Evolutionary conservation across 2,797 vertebrate species (phyloP).

Genomic region (Megaceryle alcyon): DNA sequence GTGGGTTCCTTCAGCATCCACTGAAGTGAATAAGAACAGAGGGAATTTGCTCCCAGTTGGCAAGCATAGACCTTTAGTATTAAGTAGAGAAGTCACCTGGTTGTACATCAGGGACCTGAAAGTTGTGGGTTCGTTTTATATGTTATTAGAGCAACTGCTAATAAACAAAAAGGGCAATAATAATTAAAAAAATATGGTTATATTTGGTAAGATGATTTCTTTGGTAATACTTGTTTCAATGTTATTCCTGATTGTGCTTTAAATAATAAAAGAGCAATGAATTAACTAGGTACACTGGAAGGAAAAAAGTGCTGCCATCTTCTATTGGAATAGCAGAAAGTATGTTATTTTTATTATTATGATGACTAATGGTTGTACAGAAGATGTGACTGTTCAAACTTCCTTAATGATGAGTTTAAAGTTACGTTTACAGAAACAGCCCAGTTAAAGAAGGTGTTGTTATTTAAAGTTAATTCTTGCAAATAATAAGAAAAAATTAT

Average conservation of each 20-base stretch:
- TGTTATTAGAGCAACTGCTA: background rate
- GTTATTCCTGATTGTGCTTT: slow-evolving; percentile 8
- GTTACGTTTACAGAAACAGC: background rate
- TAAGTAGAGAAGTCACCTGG: background rate
- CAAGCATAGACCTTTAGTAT: background rate
- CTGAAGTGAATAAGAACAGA: background rate
- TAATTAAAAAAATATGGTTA: background rate
- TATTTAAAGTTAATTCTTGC: slow-evolving; percentile 33
- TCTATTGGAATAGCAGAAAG: background rate
- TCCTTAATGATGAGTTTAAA: background rate
- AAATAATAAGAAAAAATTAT: slow-evolving; percentile 33
- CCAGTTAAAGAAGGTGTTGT: background rate
- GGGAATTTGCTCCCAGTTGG: background rate
- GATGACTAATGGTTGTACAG: background rate
- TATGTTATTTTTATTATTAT: slow-evolving; percentile 21
- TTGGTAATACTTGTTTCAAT: background rate
- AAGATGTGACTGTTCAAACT: background rate
- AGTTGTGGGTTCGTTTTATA: background rate
- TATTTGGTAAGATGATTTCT: background rate
- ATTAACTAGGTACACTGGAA: background rate
- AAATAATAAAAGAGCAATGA: slow-evolving; percentile 19
- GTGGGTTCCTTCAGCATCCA: background rate
- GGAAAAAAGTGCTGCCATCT: background rate
- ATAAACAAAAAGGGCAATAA: background rate
- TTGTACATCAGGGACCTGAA: background rate